Conservation (phyloP, 2,888 invertebrate species). For the Drosophila multiciliata region DNA sequence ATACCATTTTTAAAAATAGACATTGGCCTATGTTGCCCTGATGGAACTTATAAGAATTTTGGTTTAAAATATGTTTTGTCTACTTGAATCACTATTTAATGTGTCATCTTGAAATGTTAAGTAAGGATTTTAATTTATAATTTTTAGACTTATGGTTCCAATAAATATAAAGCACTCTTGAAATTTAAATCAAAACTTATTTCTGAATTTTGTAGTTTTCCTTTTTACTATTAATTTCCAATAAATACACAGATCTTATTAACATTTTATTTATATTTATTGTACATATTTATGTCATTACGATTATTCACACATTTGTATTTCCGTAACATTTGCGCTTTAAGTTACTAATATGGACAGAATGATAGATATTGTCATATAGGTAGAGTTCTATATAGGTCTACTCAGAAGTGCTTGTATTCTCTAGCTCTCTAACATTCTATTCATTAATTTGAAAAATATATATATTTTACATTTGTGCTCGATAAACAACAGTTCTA, state of each 20-base stretch:
- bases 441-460: slow-evolving; percentile 22
- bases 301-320: slow-evolving; percentile 37
- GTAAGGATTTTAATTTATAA: background rate
- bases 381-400: slow-evolving; percentile 13
- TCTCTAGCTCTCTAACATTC: slow-evolving; percentile 10
- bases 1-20: slow-evolving; percentile 19
- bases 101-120: background rate
- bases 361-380: slow-evolving; percentile 40
- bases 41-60: background rate
- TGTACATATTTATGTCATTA: slow-evolving; percentile 64
- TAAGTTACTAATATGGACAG: slow-evolving; percentile 63
- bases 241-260: slow-evolving; percentile 10
- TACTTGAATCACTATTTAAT: background rate
- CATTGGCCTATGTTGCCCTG: background rate
- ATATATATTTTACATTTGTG: slow-evolving; percentile 59
- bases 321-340: slow-evolving; percentile 43
- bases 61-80: background rate
- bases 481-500: slow-evolving; percentile 20
- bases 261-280: slow-evolving; percentile 74
- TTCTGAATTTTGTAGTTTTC: background rate
- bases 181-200: background rate
- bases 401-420: slow-evolving; percentile 20
- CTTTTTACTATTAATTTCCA: background rate
- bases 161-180: background rate
- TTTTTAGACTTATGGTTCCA: too few relatives aligned